A percentile compares a stretch with the other conserved stretches of the same genome.
These are phyloP conservation scores for Penaeus japonicus DNA, from an alignment of 1,140 invertebrate genomes.

Conservation along the genomic window DNA sequence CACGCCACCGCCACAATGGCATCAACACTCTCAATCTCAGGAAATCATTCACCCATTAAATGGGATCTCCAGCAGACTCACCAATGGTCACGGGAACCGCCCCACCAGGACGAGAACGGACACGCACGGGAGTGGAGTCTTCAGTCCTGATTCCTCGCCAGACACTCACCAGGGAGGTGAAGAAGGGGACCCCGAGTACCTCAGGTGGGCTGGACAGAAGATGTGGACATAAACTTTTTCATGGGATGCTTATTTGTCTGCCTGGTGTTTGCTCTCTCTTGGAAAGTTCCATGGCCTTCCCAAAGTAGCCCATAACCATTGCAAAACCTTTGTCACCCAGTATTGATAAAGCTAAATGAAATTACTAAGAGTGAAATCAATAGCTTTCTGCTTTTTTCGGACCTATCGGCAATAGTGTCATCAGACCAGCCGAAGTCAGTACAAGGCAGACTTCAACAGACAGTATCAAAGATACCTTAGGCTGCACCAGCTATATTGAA, in stretches of 20 bases:
- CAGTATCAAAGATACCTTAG: slow-evolving; percentile 34
- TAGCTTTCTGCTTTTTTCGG: background rate
- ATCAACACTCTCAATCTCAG: slow-evolving; percentile 24
- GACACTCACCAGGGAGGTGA: slow-evolving; percentile 33
- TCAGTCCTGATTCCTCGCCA: slow-evolving; percentile 34
- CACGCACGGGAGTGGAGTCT: background rate
- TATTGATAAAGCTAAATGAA: no score
- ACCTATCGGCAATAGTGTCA: slow-evolving; percentile 34
- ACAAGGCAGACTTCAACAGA: slow-evolving; percentile 40
- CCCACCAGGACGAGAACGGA: slow-evolving; percentile 31
- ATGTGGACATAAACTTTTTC: no score
- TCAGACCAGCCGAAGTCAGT: slow-evolving; percentile 39
- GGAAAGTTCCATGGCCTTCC: no score
- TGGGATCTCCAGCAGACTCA: slow-evolving; percentile 26
- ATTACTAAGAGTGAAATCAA: no score
- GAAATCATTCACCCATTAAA: slow-evolving; percentile 48
- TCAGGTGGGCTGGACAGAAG: background rate
- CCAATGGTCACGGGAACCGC: slow-evolving; percentile 41
- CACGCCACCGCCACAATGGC: slow-evolving; percentile 35
- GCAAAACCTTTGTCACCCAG: no score
- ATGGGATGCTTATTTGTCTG: no score
- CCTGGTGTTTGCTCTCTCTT: no score
- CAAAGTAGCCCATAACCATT: no score
- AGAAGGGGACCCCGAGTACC: slow-evolving; percentile 3
- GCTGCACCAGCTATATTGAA: slow-evolving; percentile 24